Percentiles rank a stretch among this genome's conserved stretches.
phyloP scores from a whole-genome alignment of 2,797 vertebrate species.

The Melanogrammus aeglefinus region DNA sequence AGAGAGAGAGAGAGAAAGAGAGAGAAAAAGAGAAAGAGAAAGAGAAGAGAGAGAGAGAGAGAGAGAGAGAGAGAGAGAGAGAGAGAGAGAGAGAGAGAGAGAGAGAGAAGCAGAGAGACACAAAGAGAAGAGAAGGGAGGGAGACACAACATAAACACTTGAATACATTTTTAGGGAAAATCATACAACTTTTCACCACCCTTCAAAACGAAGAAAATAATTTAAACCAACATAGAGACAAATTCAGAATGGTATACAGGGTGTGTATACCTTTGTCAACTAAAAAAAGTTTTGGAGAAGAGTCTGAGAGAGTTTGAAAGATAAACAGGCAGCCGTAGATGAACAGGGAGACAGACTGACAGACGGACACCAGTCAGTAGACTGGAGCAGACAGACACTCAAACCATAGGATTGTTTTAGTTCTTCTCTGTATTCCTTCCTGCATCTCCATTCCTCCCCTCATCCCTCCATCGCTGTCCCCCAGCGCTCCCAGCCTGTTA shows the following conservation, averaged over 20 bases:
- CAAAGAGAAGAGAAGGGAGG: neutral
- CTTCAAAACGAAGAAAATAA: neutral
- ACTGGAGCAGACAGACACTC: neutral
- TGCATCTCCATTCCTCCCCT: conserved; percentile 22
- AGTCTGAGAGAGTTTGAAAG: neutral
- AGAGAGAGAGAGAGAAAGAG: neutral
- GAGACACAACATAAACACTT: neutral
- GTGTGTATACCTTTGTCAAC: neutral
- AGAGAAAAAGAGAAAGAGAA: no score
- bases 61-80: neutral
- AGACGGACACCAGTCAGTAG: neutral
- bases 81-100: neutral
- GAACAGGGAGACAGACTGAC: neutral
- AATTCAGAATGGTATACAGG: neutral
- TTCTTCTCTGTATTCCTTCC: conserved; percentile 37
- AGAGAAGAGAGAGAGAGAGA: no score
- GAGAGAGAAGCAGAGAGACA: no score
- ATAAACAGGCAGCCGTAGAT: neutral
- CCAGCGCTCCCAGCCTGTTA: conserved; percentile 51
- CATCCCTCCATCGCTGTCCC: conserved; percentile 53
- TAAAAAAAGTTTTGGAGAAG: neutral
- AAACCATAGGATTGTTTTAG: neutral
- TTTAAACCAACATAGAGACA: neutral
- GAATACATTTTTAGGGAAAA: no score
- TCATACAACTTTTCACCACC: no score